A percentile compares a stretch with the other conserved stretches of the same genome.
These are phyloP conservation scores for Scaptomyza caliginosa DNA, from an alignment of 2,888 invertebrate genomes.

Conservation along the genomic window DNA sequence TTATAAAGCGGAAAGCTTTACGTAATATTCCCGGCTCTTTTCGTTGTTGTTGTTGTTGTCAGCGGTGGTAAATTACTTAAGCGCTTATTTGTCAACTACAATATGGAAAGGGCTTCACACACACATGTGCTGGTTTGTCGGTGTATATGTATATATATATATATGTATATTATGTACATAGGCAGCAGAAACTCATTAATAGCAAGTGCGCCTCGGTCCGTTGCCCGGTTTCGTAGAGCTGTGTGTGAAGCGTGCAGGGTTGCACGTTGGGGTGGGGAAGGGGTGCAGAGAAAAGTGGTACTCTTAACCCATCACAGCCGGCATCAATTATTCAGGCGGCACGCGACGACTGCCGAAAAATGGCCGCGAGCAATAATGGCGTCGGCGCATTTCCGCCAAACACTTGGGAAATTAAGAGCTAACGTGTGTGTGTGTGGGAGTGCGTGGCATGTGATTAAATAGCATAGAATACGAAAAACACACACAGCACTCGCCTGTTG, in stretches of 20 bases:
- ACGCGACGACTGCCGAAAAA: constrained; percentile 65
- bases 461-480: constrained; percentile 15
- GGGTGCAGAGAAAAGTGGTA: constrained; percentile 1
- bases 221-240: not conserved
- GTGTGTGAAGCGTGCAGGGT: not conserved
- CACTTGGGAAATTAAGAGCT: constrained; percentile 67
- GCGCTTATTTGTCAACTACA: constrained; percentile 76
- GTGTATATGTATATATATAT: constrained; percentile 20
- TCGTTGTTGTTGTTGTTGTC: constrained; percentile 35
- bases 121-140: no score
- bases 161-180: constrained; percentile 56
- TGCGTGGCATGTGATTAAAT: constrained; percentile 31
- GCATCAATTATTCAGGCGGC: constrained; percentile 68
- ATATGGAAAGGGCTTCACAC: constrained; percentile 38
- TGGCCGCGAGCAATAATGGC: constrained; percentile 61
- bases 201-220: constrained; percentile 45
- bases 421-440: constrained; percentile 3
- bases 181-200: constrained; percentile 71
- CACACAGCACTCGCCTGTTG: not conserved
- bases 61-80: constrained; percentile 73
- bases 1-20: constrained; percentile 56
- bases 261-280: not conserved
- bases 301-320: constrained; percentile 60
- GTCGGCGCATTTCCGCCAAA: constrained; percentile 45
- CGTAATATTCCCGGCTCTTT: constrained; percentile 21